Evolutionary conservation across 2,888 invertebrate genomes (phyloP), one percentile per base, ranked within the genome.

Genomic region (Troglohyphantes excavatus): DNA sequence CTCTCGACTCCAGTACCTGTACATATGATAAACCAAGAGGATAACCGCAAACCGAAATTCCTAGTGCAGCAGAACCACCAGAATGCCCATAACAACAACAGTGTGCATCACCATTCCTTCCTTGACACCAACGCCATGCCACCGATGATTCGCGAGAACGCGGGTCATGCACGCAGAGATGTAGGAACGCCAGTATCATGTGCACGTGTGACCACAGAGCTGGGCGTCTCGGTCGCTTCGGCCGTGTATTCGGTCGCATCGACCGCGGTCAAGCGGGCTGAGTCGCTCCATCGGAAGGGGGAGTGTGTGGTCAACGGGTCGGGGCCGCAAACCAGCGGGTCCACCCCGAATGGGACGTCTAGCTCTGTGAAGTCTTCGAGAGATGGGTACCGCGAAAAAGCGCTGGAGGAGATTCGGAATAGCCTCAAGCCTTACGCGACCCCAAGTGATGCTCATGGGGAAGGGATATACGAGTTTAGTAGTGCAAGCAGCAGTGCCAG

Each of bases 371-470:
- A 91, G 67, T 87, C 91, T 46, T 90, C 91, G 13, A 70, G 90
- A 81, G 85, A 87, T 91, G 91, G 96, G 94, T 97, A 97, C 94
- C 96, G 96, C 94, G 96, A 96, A 94, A 96, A 97, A 94, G 97
- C 97, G 93, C 95, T 97, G 94, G 96, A 96, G 94, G 96, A 97
- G 94, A 97, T 97, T 93, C 95, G 97, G 92, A 96, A 96, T 94
- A 96, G 97, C 90, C 94, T 97, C 92, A 95, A 96, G 92, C 97
- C 97, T 81, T 97, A 96, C 93, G 96, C 96, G 82, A 96, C 96
- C 93, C 53, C 53, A n/a, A 86, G 78, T 27, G 85, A 91, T 87
- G 72, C 89, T n/a, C 33, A 91, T 63, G 67, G 83, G 13, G 85
- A 90, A 63, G 81, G 72, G 26, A 90, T 90, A 29, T 90, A 90